A percentile compares a stretch with the other conserved stretches of the same genome.
Conservation (phyloP, 2,113 vertebrate species). For the Charina bottae region DNA sequence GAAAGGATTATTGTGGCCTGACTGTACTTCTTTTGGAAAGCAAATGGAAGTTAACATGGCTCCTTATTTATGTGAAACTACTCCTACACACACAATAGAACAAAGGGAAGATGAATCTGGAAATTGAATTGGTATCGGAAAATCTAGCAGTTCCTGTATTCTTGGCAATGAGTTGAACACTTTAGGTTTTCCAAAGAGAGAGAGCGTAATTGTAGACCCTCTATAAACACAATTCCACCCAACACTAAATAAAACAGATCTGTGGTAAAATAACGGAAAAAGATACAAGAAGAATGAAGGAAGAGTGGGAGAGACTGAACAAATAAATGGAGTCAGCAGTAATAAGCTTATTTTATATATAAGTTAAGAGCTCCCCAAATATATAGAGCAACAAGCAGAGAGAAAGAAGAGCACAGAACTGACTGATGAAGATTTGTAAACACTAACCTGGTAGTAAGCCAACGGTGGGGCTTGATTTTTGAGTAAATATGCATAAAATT, state of each 20-base stretch:
- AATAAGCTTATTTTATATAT: not conserved
- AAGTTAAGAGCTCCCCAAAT: not conserved
- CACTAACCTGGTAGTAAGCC: not conserved
- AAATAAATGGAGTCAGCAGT: not conserved
- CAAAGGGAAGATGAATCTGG: not conserved
- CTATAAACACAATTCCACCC: not conserved
- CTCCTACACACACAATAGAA: not conserved
- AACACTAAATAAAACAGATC: not conserved
- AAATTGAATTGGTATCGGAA: not conserved
- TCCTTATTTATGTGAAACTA: not conserved
- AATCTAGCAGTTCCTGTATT: not conserved
- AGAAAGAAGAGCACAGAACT: not conserved
- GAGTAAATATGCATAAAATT: not conserved
- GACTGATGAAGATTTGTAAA: not conserved
- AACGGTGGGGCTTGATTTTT: not conserved
- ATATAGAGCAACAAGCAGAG: not conserved
- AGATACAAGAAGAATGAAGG: not conserved
- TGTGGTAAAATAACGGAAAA: not conserved
- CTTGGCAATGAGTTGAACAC: too few relatives aligned
- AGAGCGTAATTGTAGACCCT: not conserved
- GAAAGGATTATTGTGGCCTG: constrained; percentile 28
- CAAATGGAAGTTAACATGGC: constrained; percentile 15
- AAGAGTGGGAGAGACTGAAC: not conserved
- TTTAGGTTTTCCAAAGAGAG: not conserved
- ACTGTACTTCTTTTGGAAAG: constrained; percentile 1